Evolutionary conservation across 2,113 vertebrate species (phyloP).

Genomic region (Chelonoidis abingdonii): DNA sequence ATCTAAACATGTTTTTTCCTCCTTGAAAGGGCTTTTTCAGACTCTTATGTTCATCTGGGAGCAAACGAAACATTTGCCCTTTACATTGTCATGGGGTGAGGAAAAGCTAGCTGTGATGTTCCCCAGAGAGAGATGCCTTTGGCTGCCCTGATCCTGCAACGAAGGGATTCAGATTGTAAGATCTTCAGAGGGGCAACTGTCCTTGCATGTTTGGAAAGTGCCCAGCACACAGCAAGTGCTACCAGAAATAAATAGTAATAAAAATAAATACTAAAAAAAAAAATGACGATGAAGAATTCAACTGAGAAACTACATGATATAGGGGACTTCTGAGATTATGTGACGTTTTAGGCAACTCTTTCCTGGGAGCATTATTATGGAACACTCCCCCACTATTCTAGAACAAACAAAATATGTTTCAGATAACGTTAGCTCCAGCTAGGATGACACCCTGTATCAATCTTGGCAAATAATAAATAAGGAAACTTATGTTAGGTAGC

Average conservation of each 20-base stretch:
- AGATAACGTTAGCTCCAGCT: background rate
- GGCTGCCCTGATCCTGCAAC: background rate
- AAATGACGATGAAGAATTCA: background rate
- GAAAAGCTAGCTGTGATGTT: background rate
- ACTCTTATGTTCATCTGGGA: background rate
- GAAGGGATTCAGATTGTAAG: background rate
- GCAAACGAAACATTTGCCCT: fast-evolving
- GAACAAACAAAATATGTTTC: background rate
- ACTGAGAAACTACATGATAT: background rate
- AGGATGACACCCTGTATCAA: background rate
- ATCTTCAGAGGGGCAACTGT: background rate
- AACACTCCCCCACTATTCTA: background rate
- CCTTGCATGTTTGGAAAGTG: no score
- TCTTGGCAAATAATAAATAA: background rate
- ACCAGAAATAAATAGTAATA: background rate
- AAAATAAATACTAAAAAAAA: background rate
- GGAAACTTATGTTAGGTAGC: background rate
- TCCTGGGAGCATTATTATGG: background rate
- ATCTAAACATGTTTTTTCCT: background rate
- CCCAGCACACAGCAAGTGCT: no score
- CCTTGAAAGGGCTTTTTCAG: background rate
- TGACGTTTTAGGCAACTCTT: background rate
- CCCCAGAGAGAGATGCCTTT: background rate
- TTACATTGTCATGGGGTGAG: background rate
- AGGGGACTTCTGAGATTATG: background rate